A percentile compares a stretch with the other conserved stretches of the same genome.
phyloP scores from a whole-genome alignment of 1,140 invertebrate genomes.

The Drosophila pandora region DNA sequence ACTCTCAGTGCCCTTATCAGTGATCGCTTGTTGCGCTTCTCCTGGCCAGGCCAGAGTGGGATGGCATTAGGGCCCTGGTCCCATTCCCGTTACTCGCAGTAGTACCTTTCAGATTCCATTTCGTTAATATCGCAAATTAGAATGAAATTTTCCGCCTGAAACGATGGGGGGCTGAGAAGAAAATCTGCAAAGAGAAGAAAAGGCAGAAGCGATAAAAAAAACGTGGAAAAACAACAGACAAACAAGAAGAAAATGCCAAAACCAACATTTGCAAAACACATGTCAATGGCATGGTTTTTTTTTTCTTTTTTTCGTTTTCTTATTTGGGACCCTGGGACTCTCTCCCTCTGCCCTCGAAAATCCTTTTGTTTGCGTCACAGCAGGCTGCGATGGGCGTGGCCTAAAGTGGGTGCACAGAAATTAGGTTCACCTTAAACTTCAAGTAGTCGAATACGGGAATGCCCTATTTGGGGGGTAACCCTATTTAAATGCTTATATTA shows the following conservation, averaged over 20 bases:
- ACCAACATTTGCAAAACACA: slow-evolving; percentile 79
- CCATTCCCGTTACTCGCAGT: slow-evolving; percentile 5
- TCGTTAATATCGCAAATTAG: slow-evolving; percentile 58
- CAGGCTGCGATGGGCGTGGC: slow-evolving; percentile 9
- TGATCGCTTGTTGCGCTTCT: slow-evolving; percentile 56
- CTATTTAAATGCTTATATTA: no score
- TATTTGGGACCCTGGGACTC: slow-evolving; percentile 28
- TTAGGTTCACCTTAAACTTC: slow-evolving; percentile 30
- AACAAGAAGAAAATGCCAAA: slow-evolving; percentile 46
- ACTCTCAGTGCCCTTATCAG: slow-evolving; percentile 51
- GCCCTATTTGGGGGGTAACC: background rate
- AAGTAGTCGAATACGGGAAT: background rate
- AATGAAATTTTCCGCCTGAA: slow-evolving; percentile 34
- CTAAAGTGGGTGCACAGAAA: slow-evolving; percentile 41
- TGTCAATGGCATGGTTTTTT: slow-evolving; percentile 73
- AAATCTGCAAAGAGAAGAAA: slow-evolving; percentile 29
- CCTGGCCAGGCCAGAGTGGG: slow-evolving; percentile 21
- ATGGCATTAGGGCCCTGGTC: background rate
- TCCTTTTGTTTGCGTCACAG: slow-evolving; percentile 62
- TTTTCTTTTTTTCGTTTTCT: background rate
- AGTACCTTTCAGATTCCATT: slow-evolving; percentile 16
- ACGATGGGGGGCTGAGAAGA: slow-evolving; percentile 8
- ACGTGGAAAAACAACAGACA: slow-evolving; percentile 5
- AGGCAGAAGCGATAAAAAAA: slow-evolving; percentile 1
- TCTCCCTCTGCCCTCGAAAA: slow-evolving; percentile 34